These are phyloP conservation scores for Endomychus coccineus DNA, from an alignment of 2,888 invertebrate genomes.

Conservation along the genomic window DNA sequence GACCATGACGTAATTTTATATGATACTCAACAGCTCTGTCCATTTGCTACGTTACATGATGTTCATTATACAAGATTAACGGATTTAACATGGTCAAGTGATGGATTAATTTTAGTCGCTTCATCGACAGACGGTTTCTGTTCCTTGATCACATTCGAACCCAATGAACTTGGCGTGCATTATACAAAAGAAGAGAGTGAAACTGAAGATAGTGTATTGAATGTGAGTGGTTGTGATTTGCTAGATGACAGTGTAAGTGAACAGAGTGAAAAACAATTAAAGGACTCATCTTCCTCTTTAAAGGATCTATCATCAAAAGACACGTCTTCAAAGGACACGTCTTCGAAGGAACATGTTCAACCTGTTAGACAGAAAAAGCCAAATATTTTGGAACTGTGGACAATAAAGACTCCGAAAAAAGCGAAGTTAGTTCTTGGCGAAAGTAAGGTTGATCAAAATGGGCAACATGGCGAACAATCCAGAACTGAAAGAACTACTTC, in stretches of 20 bases:
- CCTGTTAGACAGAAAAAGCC: no score
- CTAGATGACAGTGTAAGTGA: slow-evolving; percentile 26
- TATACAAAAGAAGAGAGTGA: slow-evolving; percentile 46
- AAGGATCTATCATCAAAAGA: no score
- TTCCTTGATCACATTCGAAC: slow-evolving; percentile 70
- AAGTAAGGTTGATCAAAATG: no score
- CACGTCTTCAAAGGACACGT: no score
- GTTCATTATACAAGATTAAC: slow-evolving; percentile 87
- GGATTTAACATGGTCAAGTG: slow-evolving; percentile 79
- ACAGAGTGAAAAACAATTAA: slow-evolving; percentile 19
- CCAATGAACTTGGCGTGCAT: slow-evolving; percentile 61
- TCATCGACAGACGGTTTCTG: slow-evolving; percentile 90
- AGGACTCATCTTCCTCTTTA: no score
- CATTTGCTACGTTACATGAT: slow-evolving; percentile 73
- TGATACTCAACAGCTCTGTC: slow-evolving; percentile 76
- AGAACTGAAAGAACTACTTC: no score
- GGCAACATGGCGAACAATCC: no score
- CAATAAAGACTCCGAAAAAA: slow-evolving; percentile 27
- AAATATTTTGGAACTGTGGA: slow-evolving; percentile 38
- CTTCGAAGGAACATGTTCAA: no score
- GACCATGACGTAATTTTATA: slow-evolving; percentile 78
- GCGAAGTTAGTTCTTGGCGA: slow-evolving; percentile 3
- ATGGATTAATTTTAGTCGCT: slow-evolving; percentile 67
- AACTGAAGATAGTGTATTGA: slow-evolving; percentile 30
- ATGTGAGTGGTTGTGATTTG: slow-evolving; percentile 32